Evolutionary conservation across 1,140 invertebrate genomes (phyloP), one percentile per base, ranked within the genome.

Genomic region (Ectropis grisescens): DNA sequence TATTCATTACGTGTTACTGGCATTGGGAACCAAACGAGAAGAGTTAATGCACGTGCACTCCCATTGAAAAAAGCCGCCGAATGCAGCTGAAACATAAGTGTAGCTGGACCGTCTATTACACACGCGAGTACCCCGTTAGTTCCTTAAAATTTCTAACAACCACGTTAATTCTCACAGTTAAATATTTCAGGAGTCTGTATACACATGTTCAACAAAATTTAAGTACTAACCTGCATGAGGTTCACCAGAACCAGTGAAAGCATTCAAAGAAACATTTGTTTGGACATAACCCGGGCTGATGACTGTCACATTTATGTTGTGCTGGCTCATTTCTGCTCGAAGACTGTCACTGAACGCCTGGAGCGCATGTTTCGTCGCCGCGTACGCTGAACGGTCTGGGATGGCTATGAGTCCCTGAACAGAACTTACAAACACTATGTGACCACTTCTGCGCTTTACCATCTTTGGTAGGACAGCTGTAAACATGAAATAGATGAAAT

Each of bases 281-380:
- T 88, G 87, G 11, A 98, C 91, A 66, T 98, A 98, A 1, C 94
- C 93, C 33, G 96, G 94, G 82, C 88, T 94, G 5, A 96, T 72
- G 7, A 94, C 87, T 24, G 90, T 91, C 1, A 98, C 90, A 62
- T 89, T 85, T 30, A 98, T 86, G 58, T 92, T 90, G 47, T 90
- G 81, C 28, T 87, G 75, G 13, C 82, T 65, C 48, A 97, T 84
- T 86, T 97, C 95, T 12, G 93, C 88, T 58, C 94, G 79, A 9
- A 95, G 70, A n/a, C 86, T 86, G 78, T 96, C 95, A 37, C 88
- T 89, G 82, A 94, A 95, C 14, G 93, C 93, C 84, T 95, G 92
- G 10, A 97, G 58, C 1, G 97, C 96, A 85, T 98, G 95, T 82
- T 99, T 99, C 0, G 96, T 96, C 11, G 96, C 95, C 40, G 91